These are phyloP conservation scores for Hemiscyllium ocellatum DNA, from an alignment of 2,113 vertebrate species.

Conservation along the genomic window DNA sequence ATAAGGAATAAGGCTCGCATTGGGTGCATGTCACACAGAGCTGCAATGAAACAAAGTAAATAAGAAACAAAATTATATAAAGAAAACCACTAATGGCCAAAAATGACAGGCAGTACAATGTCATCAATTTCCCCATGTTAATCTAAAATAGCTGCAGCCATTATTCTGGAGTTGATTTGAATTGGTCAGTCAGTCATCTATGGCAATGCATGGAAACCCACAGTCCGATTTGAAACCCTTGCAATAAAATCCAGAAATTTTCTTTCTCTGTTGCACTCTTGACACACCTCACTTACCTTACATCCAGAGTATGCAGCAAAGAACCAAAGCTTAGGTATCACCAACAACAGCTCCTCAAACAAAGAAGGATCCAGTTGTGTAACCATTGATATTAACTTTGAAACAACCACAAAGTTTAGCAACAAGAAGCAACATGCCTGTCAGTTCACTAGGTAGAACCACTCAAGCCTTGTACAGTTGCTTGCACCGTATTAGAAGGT, in stretches of 20 bases:
- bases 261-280: neutral
- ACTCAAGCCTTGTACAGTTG: neutral
- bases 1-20: slow-evolving; percentile 88
- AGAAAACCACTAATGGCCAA: neutral
- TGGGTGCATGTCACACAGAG: slow-evolving; percentile 85
- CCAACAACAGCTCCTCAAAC: neutral
- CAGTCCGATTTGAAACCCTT: neutral
- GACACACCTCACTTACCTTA: neutral
- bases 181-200: neutral
- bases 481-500: neutral
- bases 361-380: neutral
- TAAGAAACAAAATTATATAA: neutral
- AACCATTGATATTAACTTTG: neutral
- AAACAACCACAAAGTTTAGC: neutral
- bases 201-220: neutral
- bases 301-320: neutral
- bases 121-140: neutral
- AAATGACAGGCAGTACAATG: neutral
- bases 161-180: neutral
- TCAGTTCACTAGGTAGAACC: neutral
- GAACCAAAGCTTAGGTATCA: neutral
- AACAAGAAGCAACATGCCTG: neutral
- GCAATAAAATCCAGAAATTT: neutral
- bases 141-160: neutral
- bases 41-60: slow-evolving; percentile 47